Percentiles rank a stretch among this genome's conserved stretches.
Evolutionary conservation across 2,888 invertebrate genomes (phyloP).

Genomic region (Lasioglossum leucozonium): DNA sequence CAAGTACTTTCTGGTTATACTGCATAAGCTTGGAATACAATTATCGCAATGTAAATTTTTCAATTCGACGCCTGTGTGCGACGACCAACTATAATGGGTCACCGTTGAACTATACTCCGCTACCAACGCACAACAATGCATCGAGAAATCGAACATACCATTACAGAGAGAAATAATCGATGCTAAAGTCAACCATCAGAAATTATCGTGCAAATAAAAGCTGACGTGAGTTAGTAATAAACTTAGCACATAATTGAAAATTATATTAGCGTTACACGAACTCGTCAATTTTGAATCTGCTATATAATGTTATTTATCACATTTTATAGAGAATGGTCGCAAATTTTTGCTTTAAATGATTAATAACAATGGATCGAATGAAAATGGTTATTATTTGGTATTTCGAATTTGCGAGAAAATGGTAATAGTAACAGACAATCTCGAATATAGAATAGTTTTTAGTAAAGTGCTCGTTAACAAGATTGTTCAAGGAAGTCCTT

Average conservation of each 20-base stretch:
- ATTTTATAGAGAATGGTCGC: background rate
- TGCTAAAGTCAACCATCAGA: conserved; percentile 24
- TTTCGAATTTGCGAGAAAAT: background rate
- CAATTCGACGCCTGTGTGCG: conserved; percentile 72
- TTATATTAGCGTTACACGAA: background rate
- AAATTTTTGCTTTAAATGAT: background rate
- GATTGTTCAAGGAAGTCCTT: background rate
- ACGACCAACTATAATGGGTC: conserved; percentile 76
- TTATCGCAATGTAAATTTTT: background rate
- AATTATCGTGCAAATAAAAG: conserved; percentile 30
- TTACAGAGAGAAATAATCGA: conserved; percentile 29
- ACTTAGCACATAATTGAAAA: background rate
- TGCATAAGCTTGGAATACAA: background rate
- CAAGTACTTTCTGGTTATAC: background rate
- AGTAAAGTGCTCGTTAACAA: background rate
- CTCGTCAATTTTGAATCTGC: too few relatives aligned
- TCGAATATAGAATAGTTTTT: background rate
- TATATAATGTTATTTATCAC: background rate
- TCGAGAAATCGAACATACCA: conserved; percentile 50
- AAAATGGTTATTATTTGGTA: background rate
- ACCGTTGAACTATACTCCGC: conserved; percentile 68
- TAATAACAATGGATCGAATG: background rate
- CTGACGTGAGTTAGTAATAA: background rate
- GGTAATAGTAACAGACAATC: background rate
- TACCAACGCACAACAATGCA: conserved; percentile 59